A percentile compares a stretch with the other conserved stretches of the same genome.
Evolutionary conservation across 2,888 invertebrate genomes (phyloP).

Genomic region (Dryococelus australis): DNA sequence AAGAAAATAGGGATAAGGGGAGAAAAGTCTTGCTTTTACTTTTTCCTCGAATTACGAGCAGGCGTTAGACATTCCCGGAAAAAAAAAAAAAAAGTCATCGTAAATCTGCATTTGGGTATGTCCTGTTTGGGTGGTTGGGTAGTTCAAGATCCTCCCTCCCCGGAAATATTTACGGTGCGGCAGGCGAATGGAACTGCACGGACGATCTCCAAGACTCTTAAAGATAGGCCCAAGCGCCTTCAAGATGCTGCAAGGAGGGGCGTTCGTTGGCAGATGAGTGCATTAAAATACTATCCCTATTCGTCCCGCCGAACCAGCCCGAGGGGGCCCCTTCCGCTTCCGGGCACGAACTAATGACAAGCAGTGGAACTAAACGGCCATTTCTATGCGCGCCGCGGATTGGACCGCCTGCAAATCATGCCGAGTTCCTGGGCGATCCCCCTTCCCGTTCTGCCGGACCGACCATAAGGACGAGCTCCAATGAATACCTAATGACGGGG

Average conservation of each 20-base stretch:
- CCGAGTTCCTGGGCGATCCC: neutral
- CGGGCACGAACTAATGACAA: neutral
- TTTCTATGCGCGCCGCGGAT: conserved; percentile 10
- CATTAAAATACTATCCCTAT: conserved; percentile 10
- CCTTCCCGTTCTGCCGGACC: neutral
- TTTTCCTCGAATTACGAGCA: too few relatives aligned
- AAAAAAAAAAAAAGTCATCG: too few relatives aligned
- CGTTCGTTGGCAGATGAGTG: neutral
- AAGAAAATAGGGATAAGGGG: too few relatives aligned
- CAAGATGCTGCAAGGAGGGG: neutral
- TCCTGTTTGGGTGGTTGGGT: too few relatives aligned
- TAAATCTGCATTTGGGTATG: too few relatives aligned
- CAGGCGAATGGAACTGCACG: neutral
- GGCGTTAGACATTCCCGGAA: too few relatives aligned
- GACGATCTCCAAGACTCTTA: neutral
- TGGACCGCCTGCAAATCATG: neutral
- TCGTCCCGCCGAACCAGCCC: neutral
- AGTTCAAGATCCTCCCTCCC: too few relatives aligned
- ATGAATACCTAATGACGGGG: neutral
- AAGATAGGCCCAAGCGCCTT: too few relatives aligned
- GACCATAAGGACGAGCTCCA: neutral
- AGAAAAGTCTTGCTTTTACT: too few relatives aligned
- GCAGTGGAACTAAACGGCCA: conserved; percentile 10
- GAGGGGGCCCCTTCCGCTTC: neutral
- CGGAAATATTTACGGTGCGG: too few relatives aligned